Evolutionary conservation across 2,888 invertebrate genomes (phyloP), one percentile per base, ranked within the genome.

Genomic region (Aleiodes alternator): DNA sequence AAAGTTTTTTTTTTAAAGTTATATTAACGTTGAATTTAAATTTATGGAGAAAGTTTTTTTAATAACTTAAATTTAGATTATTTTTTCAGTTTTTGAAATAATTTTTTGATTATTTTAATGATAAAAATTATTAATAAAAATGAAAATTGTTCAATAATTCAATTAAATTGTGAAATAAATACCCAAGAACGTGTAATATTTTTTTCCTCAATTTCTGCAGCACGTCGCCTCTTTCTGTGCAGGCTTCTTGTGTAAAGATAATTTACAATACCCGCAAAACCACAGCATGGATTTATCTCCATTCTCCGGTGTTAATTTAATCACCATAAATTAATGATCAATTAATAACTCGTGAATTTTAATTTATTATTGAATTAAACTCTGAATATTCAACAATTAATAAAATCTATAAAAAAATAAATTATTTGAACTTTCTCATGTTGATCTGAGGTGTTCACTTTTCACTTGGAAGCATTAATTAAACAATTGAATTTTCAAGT

Each of bases 211-310:
- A 70, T 59, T 79, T 69, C 43, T 66, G 31, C 75, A 78, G 34
- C 69, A 69, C 76, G 77, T 43, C 78, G 81, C 72, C 77, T 79
- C 73, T 80, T 82, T 73, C 81, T 80, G 56, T 76, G 81, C 72
- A 83, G 80, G 70, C 82, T 84, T 75, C 78, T 84, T 69, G 82
- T 81, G 79, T 81, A 82, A 64, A 84, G 75, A 75, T 82, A 84
- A 80, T 83, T 84, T 72, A 84, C 78, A 69, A 85, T 80, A 53
- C 81, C 80, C 38, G 76, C 76, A 75, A 86, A 80, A 66, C 81
- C 79, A 77, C 80, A 84, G 78, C 83, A 81, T 69, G 79, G 80
- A 74, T 80, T 78, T 56, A 75, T 16, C 57, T 82, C 77, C 81
- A 84, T 85, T 72, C 56, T 70, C 57, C 23, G 31, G 61, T 1